Evolutionary conservation across 2,888 invertebrate genomes (phyloP).

Genomic region (Agonopterix alstromeriana): DNA sequence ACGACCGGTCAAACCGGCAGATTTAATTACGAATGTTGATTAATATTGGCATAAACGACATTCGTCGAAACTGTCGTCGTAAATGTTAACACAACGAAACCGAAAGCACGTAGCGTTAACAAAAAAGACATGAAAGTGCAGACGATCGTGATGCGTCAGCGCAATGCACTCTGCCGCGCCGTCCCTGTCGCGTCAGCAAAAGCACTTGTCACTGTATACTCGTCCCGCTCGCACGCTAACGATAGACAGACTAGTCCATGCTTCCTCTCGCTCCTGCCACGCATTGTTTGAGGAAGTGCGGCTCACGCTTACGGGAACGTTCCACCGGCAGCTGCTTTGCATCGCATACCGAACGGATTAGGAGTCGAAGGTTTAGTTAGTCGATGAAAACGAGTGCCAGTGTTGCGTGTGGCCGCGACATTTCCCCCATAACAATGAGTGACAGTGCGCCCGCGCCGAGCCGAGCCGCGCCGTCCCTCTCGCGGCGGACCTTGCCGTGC

Average conservation of each 20-base stretch:
- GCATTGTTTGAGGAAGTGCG: constrained; percentile 61
- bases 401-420: constrained; percentile 63
- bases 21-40: constrained; percentile 60
- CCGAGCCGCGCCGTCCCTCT: constrained; percentile 67
- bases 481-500: constrained; percentile 61
- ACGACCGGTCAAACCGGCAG: constrained; percentile 57
- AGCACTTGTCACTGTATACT: constrained; percentile 44
- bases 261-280: constrained; percentile 25
- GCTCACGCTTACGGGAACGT: constrained; percentile 49
- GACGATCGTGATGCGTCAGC: constrained; percentile 68
- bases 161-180: constrained; percentile 57
- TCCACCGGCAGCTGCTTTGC: constrained; percentile 42
- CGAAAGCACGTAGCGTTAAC: constrained; percentile 47
- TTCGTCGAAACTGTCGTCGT: constrained; percentile 35
- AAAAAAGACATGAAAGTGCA: constrained; percentile 52
- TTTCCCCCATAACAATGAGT: constrained; percentile 70
- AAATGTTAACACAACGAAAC: constrained; percentile 45
- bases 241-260: constrained; percentile 1
- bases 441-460: too few species aligned
- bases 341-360: constrained; percentile 57
- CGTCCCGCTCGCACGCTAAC: constrained; percentile 19
- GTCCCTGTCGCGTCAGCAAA: constrained; percentile 28
- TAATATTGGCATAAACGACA: constrained; percentile 53
- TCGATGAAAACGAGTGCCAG: constrained; percentile 32
- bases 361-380: constrained; percentile 46